Evolutionary conservation across 2,797 vertebrate species (phyloP), one percentile per base, ranked within the genome.

Genomic region (Prunella strophiata): DNA sequence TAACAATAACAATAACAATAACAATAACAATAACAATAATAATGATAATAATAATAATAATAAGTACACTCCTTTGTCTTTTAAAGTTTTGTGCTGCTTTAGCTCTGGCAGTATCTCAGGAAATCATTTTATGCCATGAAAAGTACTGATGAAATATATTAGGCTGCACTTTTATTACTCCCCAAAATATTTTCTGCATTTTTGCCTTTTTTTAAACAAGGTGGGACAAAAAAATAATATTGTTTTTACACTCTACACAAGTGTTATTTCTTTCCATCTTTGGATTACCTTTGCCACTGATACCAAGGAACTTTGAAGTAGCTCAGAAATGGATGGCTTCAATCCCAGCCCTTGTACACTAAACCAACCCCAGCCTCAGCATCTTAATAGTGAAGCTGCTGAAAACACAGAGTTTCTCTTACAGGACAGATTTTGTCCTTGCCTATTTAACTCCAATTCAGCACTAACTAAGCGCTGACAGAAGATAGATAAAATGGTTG

Each of bases 401-500:
- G 76, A 70, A 88, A 93, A 83, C 51, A 20, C 32, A 23, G 50
- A 38, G 12, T 75, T 89, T 70, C 67, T 88, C 47, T 73, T 61
- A 8, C 9, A 45, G 15, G 43, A 51, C 50, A 68, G 13, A 29
- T 76, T 45, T 76, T 79, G 63, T 57, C 67, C 75, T 61, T 17
- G 1, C 20, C 67, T 57, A 59, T 67, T 91, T 32, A 67, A 87
- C 9, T 68, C 68, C 59, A n/a, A 4, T 68, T 89, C 52, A 81
- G 77, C 80, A 52, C 52, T 83, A 78, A 92, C 45, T 51, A 32
- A 82, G 59, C 0, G 16, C 48, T 3, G 40, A 88, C 52, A 84
- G 93, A 74, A 84, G 34, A 38, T 0, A 88, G 73, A 91, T 86
- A 86, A 94, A 96, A 76, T 30, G 30, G 36, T 62, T 72, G 32